Percentiles rank a stretch among this genome's conserved stretches.
Evolutionary conservation across 2,888 invertebrate genomes (phyloP).

Genomic region (Oscheius sp.): DNA sequence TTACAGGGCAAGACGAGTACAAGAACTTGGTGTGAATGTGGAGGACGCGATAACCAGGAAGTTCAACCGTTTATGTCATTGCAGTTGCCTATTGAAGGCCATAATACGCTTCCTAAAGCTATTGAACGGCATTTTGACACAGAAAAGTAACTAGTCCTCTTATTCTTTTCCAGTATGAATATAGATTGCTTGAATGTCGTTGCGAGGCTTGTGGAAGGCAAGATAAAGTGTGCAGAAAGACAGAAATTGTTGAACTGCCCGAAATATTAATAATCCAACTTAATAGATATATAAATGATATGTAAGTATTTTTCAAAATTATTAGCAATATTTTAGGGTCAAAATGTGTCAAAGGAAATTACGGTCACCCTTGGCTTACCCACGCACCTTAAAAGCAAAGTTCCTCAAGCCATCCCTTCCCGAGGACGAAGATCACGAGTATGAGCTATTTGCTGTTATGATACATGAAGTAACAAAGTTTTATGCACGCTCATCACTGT

Average conservation of each 20-base stretch:
- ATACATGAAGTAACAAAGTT: slow-evolving; percentile 78
- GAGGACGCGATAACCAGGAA: slow-evolving; percentile 31
- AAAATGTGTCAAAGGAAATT: slow-evolving; percentile 8
- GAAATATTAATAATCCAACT: slow-evolving; percentile 67
- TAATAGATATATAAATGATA: slow-evolving; percentile 65
- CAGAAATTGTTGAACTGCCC: slow-evolving; percentile 57
- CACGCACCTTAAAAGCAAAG: slow-evolving; percentile 42
- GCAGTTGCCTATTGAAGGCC: slow-evolving; percentile 62
- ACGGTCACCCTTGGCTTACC: slow-evolving; percentile 58
- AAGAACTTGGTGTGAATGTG: slow-evolving; percentile 57
- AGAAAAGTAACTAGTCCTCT: slow-evolving; percentile 61
- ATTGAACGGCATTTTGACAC: slow-evolving; percentile 56
- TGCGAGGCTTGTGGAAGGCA: slow-evolving; percentile 57
- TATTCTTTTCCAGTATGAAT: neutral
- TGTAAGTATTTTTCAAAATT: slow-evolving; percentile 34
- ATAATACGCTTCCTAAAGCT: slow-evolving; percentile 58
- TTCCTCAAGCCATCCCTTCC: slow-evolving; percentile 18
- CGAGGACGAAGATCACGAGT: slow-evolving; percentile 66
- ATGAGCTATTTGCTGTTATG: slow-evolving; percentile 80
- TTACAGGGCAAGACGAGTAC: slow-evolving; percentile 35
- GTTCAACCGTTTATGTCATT: slow-evolving; percentile 45
- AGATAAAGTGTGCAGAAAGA: slow-evolving; percentile 47
- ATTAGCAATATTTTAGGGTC: neutral
- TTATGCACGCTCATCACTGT: neutral
- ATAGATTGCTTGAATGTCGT: slow-evolving; percentile 62